These are phyloP conservation scores for Dynastes hyllus DNA, from an alignment of 2,888 invertebrate species.

Conservation along the genomic window DNA sequence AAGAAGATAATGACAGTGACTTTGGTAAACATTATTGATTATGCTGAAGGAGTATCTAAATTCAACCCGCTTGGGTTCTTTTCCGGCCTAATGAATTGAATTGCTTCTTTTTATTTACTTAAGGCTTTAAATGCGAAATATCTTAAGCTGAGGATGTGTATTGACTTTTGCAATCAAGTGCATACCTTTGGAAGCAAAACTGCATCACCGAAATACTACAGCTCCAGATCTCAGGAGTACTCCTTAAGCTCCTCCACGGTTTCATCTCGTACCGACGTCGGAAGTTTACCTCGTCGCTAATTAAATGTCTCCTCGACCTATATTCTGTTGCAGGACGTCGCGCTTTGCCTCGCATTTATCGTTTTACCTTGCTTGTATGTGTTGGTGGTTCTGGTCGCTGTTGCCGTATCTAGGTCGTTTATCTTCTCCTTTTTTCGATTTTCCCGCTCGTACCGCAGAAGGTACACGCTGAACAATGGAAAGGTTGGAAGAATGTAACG, in stretches of 20 bases:
- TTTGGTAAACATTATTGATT: too few species aligned
- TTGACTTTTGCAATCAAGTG: neutral
- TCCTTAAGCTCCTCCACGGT: constrained; percentile 29
- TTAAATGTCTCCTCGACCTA: constrained; percentile 48
- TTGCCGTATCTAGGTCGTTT: neutral
- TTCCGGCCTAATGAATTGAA: too few species aligned
- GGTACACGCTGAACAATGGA: neutral
- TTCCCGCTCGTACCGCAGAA: neutral
- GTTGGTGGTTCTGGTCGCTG: neutral
- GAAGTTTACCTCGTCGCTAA: constrained; percentile 52
- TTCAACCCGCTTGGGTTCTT: too few species aligned
- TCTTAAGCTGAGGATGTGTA: too few species aligned
- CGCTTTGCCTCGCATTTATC: neutral
- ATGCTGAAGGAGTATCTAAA: too few species aligned
- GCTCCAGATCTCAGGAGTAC: constrained; percentile 35
- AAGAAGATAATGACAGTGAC: too few species aligned
- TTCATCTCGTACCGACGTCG: constrained; percentile 28
- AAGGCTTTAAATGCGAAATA: too few species aligned
- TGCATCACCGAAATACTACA: neutral
- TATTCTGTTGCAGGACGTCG: neutral
- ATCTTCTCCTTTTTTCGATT: neutral
- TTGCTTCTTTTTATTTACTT: too few species aligned
- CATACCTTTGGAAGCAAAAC: neutral
- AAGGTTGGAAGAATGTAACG: neutral
- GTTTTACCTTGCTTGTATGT: neutral